Percentiles rank a stretch among this genome's conserved stretches.
Conservation (phyloP, 2,888 invertebrate genomes). For the Unio delphinus region DNA sequence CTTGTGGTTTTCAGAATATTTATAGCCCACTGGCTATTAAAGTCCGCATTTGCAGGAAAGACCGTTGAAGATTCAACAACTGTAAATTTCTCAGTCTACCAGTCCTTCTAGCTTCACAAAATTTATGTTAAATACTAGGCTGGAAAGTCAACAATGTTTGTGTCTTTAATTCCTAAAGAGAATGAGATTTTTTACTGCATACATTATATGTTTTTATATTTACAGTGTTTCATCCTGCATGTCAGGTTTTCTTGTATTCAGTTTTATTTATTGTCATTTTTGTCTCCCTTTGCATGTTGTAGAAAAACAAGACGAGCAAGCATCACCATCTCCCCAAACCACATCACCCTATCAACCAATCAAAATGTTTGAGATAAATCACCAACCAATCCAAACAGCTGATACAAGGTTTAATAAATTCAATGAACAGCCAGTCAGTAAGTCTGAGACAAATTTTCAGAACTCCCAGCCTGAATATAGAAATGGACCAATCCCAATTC, state of each 20-base stretch:
- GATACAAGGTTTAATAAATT: conserved; percentile 18
- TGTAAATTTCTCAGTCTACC: no score
- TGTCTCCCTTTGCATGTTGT: conserved; percentile 43
- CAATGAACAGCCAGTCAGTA: conserved; percentile 19
- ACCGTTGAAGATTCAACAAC: no score
- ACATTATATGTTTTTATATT: conserved; percentile 4
- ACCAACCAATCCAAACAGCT: conserved; percentile 36
- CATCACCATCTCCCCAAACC: conserved; percentile 26
- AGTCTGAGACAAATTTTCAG: conserved; percentile 17
- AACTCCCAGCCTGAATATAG: conserved; percentile 17
- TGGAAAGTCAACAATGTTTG: background rate
- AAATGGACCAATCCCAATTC: conserved; percentile 31
- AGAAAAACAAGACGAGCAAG: conserved; percentile 26
- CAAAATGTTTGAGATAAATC: conserved; percentile 39
- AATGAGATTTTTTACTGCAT: conserved; percentile 3
- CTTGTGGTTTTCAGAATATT: no score
- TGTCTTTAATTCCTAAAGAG: background rate
- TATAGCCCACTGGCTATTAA: no score
- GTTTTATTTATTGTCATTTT: conserved; percentile 13
- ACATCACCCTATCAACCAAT: conserved; percentile 39
- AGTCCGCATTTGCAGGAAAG: no score
- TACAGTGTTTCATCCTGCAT: conserved; percentile 6
- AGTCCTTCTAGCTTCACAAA: no score
- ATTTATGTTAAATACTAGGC: no score
- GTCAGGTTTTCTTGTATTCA: conserved; percentile 10